Evolutionary conservation across 2,797 vertebrate species (phyloP), one percentile per base, ranked within the genome.

Genomic region (Melanotaenia trifasciata): DNA sequence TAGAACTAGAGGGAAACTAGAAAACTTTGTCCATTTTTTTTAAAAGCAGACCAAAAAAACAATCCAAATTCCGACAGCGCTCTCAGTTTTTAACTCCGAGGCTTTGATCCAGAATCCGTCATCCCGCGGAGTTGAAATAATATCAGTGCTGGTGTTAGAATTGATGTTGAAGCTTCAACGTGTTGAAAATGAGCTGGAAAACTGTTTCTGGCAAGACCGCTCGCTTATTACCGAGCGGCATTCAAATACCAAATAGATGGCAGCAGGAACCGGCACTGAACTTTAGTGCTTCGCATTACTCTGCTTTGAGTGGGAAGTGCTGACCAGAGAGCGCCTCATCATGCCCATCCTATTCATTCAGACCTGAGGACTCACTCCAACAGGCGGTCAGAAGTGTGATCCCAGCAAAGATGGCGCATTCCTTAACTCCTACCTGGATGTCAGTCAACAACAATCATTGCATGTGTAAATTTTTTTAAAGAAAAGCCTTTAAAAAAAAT

Each of bases 201-300:
- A 82, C 72, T 30, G 67, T 84, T 79, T 84, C 83, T 87, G 84
- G 83, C 80, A 67, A 56, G 28, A 0, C 28, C 8, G 20, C 76
- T 76, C 71, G 66, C 76, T 78, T 83, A 85, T 89, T 89, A 80
- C 67, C 2, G 65, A 71, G 83, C 62, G 72, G 86, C 84, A 81
- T 85, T 90, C 73, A 70, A 74, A 90, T 89, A 87, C 85, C 79
- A 84, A 84, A 86, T 76, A 80, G 74, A 63, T 60, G 26, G 84
- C 77, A 76, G 81, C 67, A n/a, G 78, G 69, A 87, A 74, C 80
- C 85, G 74, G 80, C 81, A 66, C 60, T 26, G 61, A 76, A 64
- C 82, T 64, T 30, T 64, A 28, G 58, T 1, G 51, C 80, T 53
- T 88, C 72, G 77, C 63, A 78, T 85, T 87, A 72, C 83, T 76